Conservation (phyloP, 2,888 invertebrate species). For the Dynastes tityus region DNA sequence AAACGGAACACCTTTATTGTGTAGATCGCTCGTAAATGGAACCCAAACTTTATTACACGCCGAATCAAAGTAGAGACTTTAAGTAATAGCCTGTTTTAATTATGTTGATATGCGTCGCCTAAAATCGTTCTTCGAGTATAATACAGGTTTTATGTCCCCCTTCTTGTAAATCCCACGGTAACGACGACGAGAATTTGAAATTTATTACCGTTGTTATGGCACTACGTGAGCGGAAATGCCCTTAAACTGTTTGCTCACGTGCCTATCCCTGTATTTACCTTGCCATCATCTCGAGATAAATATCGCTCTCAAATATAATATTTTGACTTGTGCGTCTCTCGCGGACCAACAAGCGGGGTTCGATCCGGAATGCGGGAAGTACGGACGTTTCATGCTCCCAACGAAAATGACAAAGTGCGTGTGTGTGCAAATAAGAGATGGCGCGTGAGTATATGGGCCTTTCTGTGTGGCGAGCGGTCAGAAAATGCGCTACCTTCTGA, state of each 20-base stretch:
- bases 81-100: too few species aligned
- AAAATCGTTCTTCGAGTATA: neutral
- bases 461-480: neutral
- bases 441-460: too few species aligned
- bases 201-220: slow-evolving; percentile 37
- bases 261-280: slow-evolving; percentile 26
- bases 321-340: slow-evolving; percentile 18
- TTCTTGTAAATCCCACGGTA: slow-evolving; percentile 10
- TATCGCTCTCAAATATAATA: slow-evolving; percentile 33
- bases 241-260: slow-evolving; percentile 24
- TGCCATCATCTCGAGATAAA: slow-evolving; percentile 31
- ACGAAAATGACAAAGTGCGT: slow-evolving; percentile 21
- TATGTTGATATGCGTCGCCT: neutral
- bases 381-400: neutral
- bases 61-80: too few species aligned
- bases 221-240: slow-evolving; percentile 29
- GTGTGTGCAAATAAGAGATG: slow-evolving; percentile 13
- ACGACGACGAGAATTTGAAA: slow-evolving; percentile 21
- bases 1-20: too few species aligned
- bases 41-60: too few species aligned
- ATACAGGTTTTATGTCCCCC: neutral
- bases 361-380: neutral
- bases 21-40: too few species aligned
- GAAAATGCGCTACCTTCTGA: neutral
- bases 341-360: neutral